Evolutionary conservation across 92 coral and sea anemone species (phyloP).

Genomic region (Chrysogorgia sp.): DNA sequence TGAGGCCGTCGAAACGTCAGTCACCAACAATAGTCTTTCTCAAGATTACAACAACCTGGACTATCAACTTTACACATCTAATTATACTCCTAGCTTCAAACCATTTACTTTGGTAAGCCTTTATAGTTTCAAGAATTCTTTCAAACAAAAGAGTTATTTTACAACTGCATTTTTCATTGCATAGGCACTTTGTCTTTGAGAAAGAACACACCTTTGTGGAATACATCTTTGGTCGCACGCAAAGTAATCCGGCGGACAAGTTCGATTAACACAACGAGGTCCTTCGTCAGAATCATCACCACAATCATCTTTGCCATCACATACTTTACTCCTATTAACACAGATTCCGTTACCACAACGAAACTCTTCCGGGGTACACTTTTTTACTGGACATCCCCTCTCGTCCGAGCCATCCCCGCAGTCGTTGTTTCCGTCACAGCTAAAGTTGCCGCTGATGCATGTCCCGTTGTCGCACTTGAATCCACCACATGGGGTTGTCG

Average conservation of each 20-base stretch:
- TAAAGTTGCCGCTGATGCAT: neutral
- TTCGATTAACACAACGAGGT: neutral
- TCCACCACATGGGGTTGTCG: slow-evolving; percentile 57
- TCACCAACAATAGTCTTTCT: too few species aligned
- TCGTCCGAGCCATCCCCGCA: neutral
- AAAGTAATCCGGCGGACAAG: neutral
- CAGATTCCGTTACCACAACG: neutral
- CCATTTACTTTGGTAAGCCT: too few species aligned
- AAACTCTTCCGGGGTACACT: neutral
- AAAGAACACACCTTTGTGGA: neutral
- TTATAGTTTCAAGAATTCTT: too few species aligned
- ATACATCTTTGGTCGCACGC: neutral
- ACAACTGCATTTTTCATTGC: too few species aligned
- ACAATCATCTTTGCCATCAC: too few species aligned
- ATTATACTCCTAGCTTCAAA: too few species aligned
- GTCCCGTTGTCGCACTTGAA: slow-evolving; percentile 40
- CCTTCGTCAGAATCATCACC: too few species aligned
- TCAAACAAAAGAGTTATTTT: neutral
- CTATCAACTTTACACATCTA: too few species aligned
- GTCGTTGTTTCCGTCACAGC: neutral
- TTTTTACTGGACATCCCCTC: neutral
- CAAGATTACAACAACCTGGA: too few species aligned
- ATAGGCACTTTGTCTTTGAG: neutral
- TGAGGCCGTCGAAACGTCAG: too few species aligned
- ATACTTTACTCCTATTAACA: too few species aligned